phyloP scores from a whole-genome alignment of 2,797 vertebrate genomes.

The Thaleichthys pacificus region DNA sequence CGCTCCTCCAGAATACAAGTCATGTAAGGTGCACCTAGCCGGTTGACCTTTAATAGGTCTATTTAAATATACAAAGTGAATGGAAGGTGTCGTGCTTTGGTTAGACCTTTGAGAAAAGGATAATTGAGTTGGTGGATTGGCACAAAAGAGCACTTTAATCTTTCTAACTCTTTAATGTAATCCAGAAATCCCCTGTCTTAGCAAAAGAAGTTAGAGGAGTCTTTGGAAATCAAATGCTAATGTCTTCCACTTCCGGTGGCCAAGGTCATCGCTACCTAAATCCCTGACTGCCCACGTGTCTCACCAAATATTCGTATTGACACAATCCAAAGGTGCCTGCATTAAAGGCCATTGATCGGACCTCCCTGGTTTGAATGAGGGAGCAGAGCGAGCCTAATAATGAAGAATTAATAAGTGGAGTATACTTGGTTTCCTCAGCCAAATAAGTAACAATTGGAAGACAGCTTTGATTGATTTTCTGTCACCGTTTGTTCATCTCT shows the following conservation, averaged over 20 bases:
- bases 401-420: no score
- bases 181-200: constrained; percentile 37
- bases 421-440: no score
- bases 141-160: constrained; percentile 62
- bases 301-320: constrained; percentile 39
- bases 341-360: not conserved
- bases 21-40: no score
- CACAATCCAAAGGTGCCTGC: not conserved
- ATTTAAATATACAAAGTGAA: constrained; percentile 48
- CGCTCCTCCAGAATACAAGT: no score
- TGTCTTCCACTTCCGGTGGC: constrained; percentile 28
- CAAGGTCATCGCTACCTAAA: constrained; percentile 42
- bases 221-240: constrained; percentile 31
- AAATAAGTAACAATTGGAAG: no score
- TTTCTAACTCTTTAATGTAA: constrained; percentile 38
- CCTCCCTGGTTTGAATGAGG: no score
- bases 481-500: not conserved
- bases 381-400: no score
- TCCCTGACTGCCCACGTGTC: constrained; percentile 24
- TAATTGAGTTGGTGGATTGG: constrained; percentile 51
- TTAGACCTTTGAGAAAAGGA: constrained; percentile 36
- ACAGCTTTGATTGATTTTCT: not conserved
- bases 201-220: constrained; percentile 29
- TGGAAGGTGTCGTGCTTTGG: constrained; percentile 43
- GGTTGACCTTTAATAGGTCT: no score